Base-by-base conservation (phyloP, 2,797 vertebrate genomes). In the Enteromius paludinosus region DNA sequence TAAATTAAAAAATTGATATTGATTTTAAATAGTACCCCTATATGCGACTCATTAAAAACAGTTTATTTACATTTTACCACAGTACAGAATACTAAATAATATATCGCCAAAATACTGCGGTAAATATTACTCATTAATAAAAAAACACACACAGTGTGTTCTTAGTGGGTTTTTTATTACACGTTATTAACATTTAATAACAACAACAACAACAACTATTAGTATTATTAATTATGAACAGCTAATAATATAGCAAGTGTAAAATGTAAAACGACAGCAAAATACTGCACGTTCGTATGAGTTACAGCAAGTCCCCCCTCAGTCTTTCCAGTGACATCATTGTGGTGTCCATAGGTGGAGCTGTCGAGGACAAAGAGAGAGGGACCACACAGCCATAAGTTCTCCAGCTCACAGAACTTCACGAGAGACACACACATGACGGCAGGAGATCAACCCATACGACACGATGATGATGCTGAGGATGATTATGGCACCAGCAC, bases 331-430 rank as follows among this genome's bases (percentile, higher is more conserved):
- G 84, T 87, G 87, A 87, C 84, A 80, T 90, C 84, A 87, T 80
- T n/a, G 43, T 49, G 49, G 41, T 78, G 70, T 84, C 78, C 84
- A 76, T 45, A 86, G 91, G 89, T 59, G 93, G 91, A 90, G 92
- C 90, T 89, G 87, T 86, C 1, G 76, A 35, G 88, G 90, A 89
- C 87, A 88, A 88, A 82, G 89, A 86, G 90, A 89, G 90, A 89
- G 88, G 85, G 52, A 86, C 70, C 81, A 59, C 79, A 59, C 59
- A 69, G 61, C 74, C 59, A 69, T 49, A 78, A 87, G 79, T 79
- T 84, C 81, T 84, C 33, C 75, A 81, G 79, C 79, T 83, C 54
- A 80, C 81, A 80, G 25, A 83, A 84, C 84, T 83, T 81, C 41
- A 54, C 81, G 18, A 64, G 43, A 47, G 41, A 70, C 47, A 79